Base-by-base conservation (phyloP, 1,140 invertebrate species). In the Anthonomus grandis region DNA sequence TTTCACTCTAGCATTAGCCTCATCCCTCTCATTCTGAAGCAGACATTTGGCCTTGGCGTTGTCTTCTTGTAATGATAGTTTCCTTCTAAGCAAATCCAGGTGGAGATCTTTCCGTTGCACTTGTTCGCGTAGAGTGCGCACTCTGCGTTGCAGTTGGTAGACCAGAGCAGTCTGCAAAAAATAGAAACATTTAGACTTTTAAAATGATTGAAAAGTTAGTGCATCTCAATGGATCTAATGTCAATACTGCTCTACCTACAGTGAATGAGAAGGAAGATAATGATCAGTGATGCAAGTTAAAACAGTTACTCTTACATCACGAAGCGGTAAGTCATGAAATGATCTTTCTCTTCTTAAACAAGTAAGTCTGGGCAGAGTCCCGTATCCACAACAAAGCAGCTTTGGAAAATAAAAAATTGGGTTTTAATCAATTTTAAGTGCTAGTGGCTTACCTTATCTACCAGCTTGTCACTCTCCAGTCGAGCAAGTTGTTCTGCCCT, bases 41-140 rank as follows among this genome's bases (percentile, higher is more conserved):
- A 74, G 23, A 46, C 62, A 83, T 55, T 84, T 86, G 24, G 85
- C 82, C 23, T 84, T 78, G 1, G 80, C 79, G 38, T 80, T 85
- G 37, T 90, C 88, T 64, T 91, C 89, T 71, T 91, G 89, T 1
- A 93, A 79, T 49, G 86, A 83, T 23, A 93, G 70, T 74, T 96
- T 96, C 61, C 91, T 85, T 18, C 92, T 78, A 15, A 96, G 74
- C 37, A 96, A 79, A 76, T 95, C 93, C 65, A 95, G 75, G 71
- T 96, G 93, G 3, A 96, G 79, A 72, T 96, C 93, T 66, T 93
- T 86, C 58, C 91, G 85, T 70, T 95, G 91, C 12, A 95, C 74
- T 71, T 95, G 91, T 69, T 96, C 93, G 13, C 91, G 79, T 1
- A 95, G 70, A 2, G 86, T 86, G 59, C 90, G 81, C 1, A 92